Evolutionary conservation across 2,888 invertebrate genomes (phyloP), one percentile per base, ranked within the genome.

Genomic region (Erannis defoliaria): DNA sequence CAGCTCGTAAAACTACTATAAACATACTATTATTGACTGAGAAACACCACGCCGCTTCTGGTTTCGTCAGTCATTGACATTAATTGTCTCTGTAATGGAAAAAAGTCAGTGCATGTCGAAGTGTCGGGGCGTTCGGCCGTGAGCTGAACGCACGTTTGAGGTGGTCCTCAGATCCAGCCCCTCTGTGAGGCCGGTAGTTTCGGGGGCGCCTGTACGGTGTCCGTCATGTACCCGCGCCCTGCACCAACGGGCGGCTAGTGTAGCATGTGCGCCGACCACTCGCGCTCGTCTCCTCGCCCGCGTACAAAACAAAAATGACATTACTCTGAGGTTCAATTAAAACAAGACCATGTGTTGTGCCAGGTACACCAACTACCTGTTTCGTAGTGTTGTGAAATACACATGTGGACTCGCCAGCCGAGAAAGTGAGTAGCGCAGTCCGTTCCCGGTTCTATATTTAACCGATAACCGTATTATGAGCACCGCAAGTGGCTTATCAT

Each of bases 351-450:
- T 91, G 92, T 88, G 89, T 77, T 90, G 91, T 89, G 88, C 90
- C 66, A 84, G 88, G 78, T 86, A 88, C 67, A 86, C 83, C 72
- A 87, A 87, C 78, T 90, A 91, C 79, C 80, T 92, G 78, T 90
- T 90, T 72, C 85, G 90, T 77, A 91, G 91, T 83, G 86, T 93
- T 68, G 88, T 91, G 78, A 91, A 88, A 75, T 92, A 92, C 83
- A 91, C 92, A 88, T 90, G 90, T 85, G 92, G 92, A 76, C 82
- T 89, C 64, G 86, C 88, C 75, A 87, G 88, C 81, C 85, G 86
- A 76, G 88, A 91, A 86, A 92, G 92, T 93, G 81, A 93, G 92
- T 92, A 62, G 54, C 53, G 48, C 58, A 43, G 42, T 43, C 54
- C 64, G 72, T 70, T 78, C 74, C 75, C 73, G 70, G 63, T 73